Base-by-base conservation (phyloP, 2,888 invertebrate species). In the Salticus scenicus region DNA sequence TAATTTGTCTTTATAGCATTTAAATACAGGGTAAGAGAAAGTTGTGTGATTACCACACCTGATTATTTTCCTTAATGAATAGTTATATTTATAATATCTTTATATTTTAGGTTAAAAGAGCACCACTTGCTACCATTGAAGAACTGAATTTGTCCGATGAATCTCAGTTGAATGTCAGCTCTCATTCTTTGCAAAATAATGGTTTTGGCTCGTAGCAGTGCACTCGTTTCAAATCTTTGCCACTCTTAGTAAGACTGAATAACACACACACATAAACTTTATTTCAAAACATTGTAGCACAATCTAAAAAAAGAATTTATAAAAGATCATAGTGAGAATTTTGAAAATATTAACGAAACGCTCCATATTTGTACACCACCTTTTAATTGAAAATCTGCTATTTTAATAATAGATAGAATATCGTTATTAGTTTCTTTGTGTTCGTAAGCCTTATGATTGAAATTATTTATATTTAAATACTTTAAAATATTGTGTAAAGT, bases 71-170 rank as follows among this genome's bases (percentile, higher is more conserved):
- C n/a, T n/a, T n/a, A n/a, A n/a, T n/a, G n/a, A n/a, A n/a, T n/a
- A n/a, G n/a, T n/a, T 27, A n/a, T 63, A 1, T 27, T 63, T 63
- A 27, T 27, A 51, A 14, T 17, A 17, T 10, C 5, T 20, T 10
- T 31, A 33, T 33, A 20, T 67, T 67, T 28, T 33, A 83, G 83
- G 24, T 67, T 10, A 76, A 57, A 57, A 67, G 77, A 63, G 83
- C 83, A 63, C 83, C 83, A 10, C 72, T 84, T 51, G 83, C 83
- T 57, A 69, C 77, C 24, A 84, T 84, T 66, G 83, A 84, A 27
- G 83, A 84, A 31, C 31, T 84, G n/a, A 84, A 84, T 57, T 77
- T 72, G 14, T 84, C 83, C 2, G 77, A 77, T 41, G 83, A 84
- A 69, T 77, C 77, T 66, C 77, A 84, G 17, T 73, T 84, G 37